These are phyloP conservation scores for Colossoma macropomum DNA, from an alignment of 2,113 vertebrate genomes.

Conservation along the genomic window DNA sequence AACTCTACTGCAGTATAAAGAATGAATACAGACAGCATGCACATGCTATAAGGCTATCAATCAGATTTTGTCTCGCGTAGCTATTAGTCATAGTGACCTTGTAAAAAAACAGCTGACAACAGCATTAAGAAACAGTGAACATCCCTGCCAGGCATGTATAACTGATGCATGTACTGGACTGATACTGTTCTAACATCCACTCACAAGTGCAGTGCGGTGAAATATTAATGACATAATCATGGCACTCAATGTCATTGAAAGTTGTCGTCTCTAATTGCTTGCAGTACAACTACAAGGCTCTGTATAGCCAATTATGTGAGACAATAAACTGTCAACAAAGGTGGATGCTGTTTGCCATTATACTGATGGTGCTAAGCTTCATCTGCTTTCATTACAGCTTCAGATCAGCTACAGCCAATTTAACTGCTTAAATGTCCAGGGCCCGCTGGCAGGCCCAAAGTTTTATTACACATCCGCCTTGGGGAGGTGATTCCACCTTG, in stretches of 20 bases:
- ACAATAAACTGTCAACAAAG: not conserved
- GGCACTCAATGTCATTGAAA: constrained; percentile 46
- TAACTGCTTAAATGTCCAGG: too few species aligned
- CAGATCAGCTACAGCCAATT: too few species aligned
- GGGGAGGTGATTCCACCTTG: too few species aligned
- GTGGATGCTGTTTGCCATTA: too few species aligned
- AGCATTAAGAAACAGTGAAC: constrained; percentile 29
- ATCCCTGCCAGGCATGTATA: not conserved
- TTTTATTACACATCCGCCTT: too few species aligned
- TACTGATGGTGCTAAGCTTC: too few species aligned
- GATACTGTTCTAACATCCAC: not conserved
- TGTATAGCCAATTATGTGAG: not conserved
- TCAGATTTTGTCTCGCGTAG: not conserved
- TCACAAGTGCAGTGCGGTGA: constrained; percentile 1
- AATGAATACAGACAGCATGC: constrained; percentile 1
- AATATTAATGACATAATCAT: constrained; percentile 34
- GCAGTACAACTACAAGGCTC: constrained; percentile 53
- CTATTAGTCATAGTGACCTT: constrained; percentile 33
- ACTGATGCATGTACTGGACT: not conserved
- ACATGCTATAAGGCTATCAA: not conserved
- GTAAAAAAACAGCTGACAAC: constrained; percentile 12
- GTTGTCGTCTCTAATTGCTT: constrained; percentile 38
- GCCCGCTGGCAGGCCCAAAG: too few species aligned
- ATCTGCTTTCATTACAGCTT: too few species aligned
- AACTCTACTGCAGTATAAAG: not conserved